These are phyloP conservation scores for Antheraea yamamai DNA, from an alignment of 2,888 invertebrate species.

Conservation along the genomic window DNA sequence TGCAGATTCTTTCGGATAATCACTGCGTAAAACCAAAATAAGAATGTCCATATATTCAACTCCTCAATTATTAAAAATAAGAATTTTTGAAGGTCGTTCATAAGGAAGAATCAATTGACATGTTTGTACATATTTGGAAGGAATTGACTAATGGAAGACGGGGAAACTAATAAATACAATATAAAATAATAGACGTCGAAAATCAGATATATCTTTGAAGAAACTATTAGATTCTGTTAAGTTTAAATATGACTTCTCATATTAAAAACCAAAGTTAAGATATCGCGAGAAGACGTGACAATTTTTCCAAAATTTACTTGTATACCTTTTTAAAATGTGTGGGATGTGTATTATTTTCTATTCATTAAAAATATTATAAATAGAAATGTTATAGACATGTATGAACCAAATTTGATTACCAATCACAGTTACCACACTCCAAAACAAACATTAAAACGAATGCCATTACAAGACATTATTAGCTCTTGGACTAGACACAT, in stretches of 20 bases:
- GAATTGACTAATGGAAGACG: constrained; percentile 80
- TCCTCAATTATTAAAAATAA: background rate
- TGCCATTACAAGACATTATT: constrained; percentile 36
- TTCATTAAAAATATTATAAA: background rate
- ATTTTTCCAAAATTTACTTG: background rate
- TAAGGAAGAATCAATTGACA: constrained; percentile 74
- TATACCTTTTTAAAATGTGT: background rate
- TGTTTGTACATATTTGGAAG: constrained; percentile 76
- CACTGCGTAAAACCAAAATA: no score
- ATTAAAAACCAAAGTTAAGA: background rate
- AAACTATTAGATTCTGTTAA: background rate
- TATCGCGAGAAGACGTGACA: background rate
- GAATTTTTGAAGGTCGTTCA: background rate
- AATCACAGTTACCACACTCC: constrained; percentile 16
- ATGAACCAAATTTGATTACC: background rate
- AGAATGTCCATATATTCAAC: no score
- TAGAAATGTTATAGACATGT: background rate
- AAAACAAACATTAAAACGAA: constrained; percentile 26
- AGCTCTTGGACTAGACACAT: constrained; percentile 55
- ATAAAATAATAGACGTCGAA: constrained; percentile 35
- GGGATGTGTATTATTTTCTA: background rate
- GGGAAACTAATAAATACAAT: constrained; percentile 49
- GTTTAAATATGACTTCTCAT: background rate
- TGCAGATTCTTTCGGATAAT: no score
- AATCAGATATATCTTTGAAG: background rate